Evolutionary conservation across 1,140 invertebrate species (phyloP), one percentile per base, ranked within the genome.

Genomic region (Aphidius ervi): DNA sequence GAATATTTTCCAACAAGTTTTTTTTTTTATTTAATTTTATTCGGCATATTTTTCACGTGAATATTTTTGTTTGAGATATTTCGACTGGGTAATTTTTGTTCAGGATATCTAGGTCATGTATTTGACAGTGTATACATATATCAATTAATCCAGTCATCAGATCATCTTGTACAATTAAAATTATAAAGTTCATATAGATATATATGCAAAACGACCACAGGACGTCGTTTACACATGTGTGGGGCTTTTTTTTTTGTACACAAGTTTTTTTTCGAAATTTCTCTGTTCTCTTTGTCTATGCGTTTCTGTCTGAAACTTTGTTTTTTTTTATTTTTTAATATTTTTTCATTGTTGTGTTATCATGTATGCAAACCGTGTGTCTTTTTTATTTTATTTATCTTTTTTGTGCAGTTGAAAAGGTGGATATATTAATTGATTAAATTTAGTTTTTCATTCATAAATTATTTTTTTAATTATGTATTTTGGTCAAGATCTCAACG

Each of bases 181-280:
- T 31, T 31, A 31, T 31, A 31, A 31, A 31, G 2, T 31, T 31
- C 16, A 16, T 31, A 31, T 60, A 50, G 48, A 54, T 60, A 64
- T 65, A 68, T 31, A 31, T 31, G 63, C 67, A 68, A 73, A 65
- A 68, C 75, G 77, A 74, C 76, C 72, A 62, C 61, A 54, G 46
- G 77, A 78, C 76, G 76, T 73, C 74, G 74, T 31, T 31, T 31
- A 31, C 23, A 70, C 67, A 67, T 73, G 68, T 76, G 70, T 61
- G 55, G 52, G 46, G 62, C 61, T 65, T 66, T 59, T 59, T n/a
- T 55, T 61, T 59, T 64, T 52, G 58, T 61, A 59, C 42, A 59
- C 49, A 56, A 31, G 56, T 53, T 62, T 43, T 50, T 20, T 37
- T 42, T 20, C 50, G 47, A 50, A 46, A 23, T 59, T 65, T 46